Evolutionary conservation across 2,113 vertebrate genomes (phyloP).

Genomic region (Archilochus colubris): DNA sequence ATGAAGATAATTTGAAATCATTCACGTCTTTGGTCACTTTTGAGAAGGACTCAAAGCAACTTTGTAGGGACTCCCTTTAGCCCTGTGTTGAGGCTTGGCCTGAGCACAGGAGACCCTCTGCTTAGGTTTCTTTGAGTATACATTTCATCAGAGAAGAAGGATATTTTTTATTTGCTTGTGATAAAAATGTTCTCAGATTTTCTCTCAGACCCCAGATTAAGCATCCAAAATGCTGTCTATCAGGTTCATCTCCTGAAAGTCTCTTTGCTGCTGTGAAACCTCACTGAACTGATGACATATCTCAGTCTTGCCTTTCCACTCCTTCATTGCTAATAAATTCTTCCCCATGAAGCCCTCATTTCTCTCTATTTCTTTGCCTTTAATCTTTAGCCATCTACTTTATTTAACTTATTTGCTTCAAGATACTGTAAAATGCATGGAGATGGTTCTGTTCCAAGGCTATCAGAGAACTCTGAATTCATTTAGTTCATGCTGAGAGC

Average conservation of each 20-base stretch:
- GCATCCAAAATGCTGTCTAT: conserved; percentile 8
- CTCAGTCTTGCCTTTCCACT: conserved; percentile 10
- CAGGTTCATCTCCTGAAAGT: conserved; percentile 22
- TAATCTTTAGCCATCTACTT: conserved; percentile 38
- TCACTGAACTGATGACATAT: neutral
- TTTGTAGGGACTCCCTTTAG: neutral
- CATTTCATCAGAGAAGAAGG: neutral
- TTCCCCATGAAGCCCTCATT: conserved; percentile 20
- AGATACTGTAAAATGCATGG: neutral
- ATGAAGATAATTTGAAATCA: neutral
- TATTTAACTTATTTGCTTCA: conserved; percentile 9
- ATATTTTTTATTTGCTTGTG: neutral
- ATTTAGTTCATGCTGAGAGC: neutral
- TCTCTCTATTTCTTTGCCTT: conserved; percentile 29
- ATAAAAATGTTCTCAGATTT: conserved; percentile 2
- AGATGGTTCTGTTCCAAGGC: neutral
- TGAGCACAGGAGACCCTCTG: neutral
- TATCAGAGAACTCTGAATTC: neutral
- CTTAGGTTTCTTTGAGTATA: conserved; percentile 5
- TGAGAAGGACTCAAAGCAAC: neutral
- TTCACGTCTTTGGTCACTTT: neutral
- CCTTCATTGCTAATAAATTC: conserved; percentile 35
- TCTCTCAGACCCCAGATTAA: neutral
- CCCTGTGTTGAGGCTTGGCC: neutral
- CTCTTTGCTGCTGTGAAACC: neutral